Conservation (phyloP, 2,113 vertebrate genomes). For the Egretta garzetta region DNA sequence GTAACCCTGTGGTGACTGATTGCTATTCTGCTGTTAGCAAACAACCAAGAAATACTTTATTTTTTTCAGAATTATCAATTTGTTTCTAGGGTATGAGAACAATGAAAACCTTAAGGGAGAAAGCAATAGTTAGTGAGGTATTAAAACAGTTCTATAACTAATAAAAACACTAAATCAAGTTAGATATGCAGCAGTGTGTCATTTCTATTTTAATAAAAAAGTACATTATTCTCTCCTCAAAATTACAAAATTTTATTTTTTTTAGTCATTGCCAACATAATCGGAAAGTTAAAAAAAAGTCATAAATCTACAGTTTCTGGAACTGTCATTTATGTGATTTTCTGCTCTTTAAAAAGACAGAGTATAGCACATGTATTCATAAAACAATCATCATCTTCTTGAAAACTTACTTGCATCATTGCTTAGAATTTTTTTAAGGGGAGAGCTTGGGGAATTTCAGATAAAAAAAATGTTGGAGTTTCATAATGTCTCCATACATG, state of each 20-base stretch:
- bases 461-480: conserved; percentile 71
- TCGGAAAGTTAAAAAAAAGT: conserved; percentile 82
- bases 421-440: conserved; percentile 55
- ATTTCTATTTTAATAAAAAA: conserved; percentile 91
- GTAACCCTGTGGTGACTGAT: conserved; percentile 92
- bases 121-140: conserved; percentile 92
- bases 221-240: conserved; percentile 86
- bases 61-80: conserved; percentile 95
- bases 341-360: conserved; percentile 75
- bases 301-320: conserved; percentile 83
- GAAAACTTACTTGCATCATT: conserved; percentile 74
- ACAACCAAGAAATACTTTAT: conserved; percentile 92
- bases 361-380: conserved; percentile 67
- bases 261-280: conserved; percentile 82
- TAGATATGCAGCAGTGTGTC: conserved; percentile 89
- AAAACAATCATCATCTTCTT: conserved; percentile 70
- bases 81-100: conserved; percentile 90
- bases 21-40: conserved; percentile 89
- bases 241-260: conserved; percentile 88
- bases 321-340: conserved; percentile 80
- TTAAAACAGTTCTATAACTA: conserved; percentile 97
- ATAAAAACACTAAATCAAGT: conserved; percentile 97
- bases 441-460: conserved; percentile 66
- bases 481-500: conserved; percentile 53
- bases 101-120: conserved; percentile 89